Conservation (phyloP, 2,797 vertebrate genomes). For the Chaetodon trifasciatus region DNA sequence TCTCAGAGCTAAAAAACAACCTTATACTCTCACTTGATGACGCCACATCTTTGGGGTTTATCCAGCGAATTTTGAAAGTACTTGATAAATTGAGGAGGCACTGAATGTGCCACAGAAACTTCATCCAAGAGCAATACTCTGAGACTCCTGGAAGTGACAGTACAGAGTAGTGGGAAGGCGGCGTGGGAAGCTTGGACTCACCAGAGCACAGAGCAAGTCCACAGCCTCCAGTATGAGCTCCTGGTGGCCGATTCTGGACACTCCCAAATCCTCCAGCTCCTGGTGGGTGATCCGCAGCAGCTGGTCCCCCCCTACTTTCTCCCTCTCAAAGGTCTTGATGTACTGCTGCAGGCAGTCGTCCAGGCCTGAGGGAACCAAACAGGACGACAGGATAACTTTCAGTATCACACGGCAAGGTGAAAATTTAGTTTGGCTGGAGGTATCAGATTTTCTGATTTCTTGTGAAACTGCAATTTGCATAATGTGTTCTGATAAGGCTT, state of each 20-base stretch:
- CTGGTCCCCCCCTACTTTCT: conserved; percentile 98
- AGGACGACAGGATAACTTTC: conserved; percentile 41
- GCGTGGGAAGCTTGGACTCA: conserved; percentile 81
- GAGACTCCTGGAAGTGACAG: conserved; percentile 33
- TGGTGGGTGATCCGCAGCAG: conserved; percentile 98
- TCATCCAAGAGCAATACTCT: conserved; percentile 29
- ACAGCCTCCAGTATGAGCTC: conserved; percentile 99
- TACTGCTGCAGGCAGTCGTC: conserved; percentile 99
- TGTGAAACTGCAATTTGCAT: conserved; percentile 50
- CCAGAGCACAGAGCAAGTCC: conserved; percentile 97
- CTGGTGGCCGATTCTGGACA: conserved; percentile 98
- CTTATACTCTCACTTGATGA: conserved; percentile 2
- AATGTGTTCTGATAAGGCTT: conserved; percentile 21
- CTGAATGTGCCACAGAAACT: conserved; percentile 24
- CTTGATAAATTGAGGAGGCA: conserved; percentile 18
- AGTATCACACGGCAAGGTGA: conserved; percentile 25
- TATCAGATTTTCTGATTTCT: conserved; percentile 28
- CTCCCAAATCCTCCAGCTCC: conserved; percentile 97
- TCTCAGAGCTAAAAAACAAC: not conserved
- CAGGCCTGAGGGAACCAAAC: conserved; percentile 86
- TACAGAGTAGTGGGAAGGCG: conserved; percentile 32
- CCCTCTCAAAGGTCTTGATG: conserved; percentile 97
- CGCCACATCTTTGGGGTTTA: conserved; percentile 1
- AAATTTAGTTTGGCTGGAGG: conserved; percentile 1
- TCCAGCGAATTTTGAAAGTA: conserved; percentile 15